These are phyloP conservation scores for Crocuta crocuta DNA, from an alignment of 2,113 vertebrate genomes.

Conservation along the genomic window DNA sequence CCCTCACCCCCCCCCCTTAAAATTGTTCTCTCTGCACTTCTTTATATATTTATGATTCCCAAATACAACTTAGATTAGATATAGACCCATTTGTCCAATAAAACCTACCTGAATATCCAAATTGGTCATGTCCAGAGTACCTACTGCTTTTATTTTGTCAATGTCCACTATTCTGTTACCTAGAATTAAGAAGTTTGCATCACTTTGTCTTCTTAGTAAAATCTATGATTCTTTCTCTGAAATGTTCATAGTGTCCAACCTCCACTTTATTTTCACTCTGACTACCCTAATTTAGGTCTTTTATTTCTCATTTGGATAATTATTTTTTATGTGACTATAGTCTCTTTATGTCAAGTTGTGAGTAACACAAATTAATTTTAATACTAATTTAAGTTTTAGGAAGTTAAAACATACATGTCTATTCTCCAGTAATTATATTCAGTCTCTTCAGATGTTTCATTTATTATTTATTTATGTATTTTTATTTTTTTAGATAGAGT, in stretches of 20 bases:
- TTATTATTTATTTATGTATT: too few species aligned
- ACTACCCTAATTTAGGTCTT: background rate
- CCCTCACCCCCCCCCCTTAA: background rate
- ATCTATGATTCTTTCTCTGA: conserved; percentile 13
- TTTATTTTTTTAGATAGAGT: too few species aligned
- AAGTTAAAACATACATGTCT: background rate
- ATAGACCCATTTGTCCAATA: background rate
- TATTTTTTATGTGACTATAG: background rate
- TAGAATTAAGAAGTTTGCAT: conserved; percentile 15
- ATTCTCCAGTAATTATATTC: background rate
- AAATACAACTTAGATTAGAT: conserved; percentile 3
- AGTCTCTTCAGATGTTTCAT: background rate
- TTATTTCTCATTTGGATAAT: conserved; percentile 38
- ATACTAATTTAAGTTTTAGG: background rate
- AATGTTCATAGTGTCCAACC: background rate
- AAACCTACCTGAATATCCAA: conserved; percentile 16
- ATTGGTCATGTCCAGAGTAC: background rate
- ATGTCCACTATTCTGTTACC: background rate
- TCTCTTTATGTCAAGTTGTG: background rate
- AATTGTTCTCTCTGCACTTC: background rate
- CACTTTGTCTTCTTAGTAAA: background rate
- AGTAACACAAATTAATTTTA: background rate
- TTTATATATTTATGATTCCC: background rate
- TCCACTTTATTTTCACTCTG: background rate
- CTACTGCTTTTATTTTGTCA: background rate